Conservation (phyloP, 1,140 invertebrate genomes). For the Lordiphosa collinella region DNA sequence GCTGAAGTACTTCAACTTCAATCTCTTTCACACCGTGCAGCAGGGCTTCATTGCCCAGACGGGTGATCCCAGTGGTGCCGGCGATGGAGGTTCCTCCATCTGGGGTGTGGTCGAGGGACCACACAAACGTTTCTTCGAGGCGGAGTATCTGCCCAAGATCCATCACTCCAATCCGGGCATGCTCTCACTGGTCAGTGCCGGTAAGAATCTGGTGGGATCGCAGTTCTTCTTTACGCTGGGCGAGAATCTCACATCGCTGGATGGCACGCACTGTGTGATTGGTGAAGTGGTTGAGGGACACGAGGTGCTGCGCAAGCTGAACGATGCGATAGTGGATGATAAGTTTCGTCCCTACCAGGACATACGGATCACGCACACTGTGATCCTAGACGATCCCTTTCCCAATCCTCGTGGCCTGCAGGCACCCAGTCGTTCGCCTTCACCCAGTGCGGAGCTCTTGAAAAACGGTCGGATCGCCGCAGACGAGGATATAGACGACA, state of each 20-base stretch:
- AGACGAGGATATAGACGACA: slow-evolving; percentile 97
- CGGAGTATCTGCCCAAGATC: slow-evolving; percentile 93
- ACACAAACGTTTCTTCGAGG: slow-evolving; percentile 94
- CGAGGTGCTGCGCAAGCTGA: slow-evolving; percentile 93
- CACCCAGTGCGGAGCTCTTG: slow-evolving; percentile 88
- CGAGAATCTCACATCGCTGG: slow-evolving; percentile 93
- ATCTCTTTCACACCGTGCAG: slow-evolving; percentile 95
- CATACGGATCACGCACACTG: slow-evolving; percentile 98
- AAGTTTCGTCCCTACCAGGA: slow-evolving; percentile 96
- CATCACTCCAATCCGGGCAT: slow-evolving; percentile 93
- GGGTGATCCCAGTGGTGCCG: slow-evolving; percentile 96
- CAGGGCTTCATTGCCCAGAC: slow-evolving; percentile 98
- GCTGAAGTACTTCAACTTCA: slow-evolving; percentile 99
- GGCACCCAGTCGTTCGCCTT: slow-evolving; percentile 92
- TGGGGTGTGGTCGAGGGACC: slow-evolving; percentile 91
- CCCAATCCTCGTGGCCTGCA: slow-evolving; percentile 90
- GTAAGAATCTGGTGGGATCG: slow-evolving; percentile 95
- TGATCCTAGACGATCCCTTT: slow-evolving; percentile 97
- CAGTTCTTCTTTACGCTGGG: slow-evolving; percentile 98
- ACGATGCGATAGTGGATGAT: slow-evolving; percentile 96
- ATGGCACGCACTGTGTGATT: slow-evolving; percentile 97
- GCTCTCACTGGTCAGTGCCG: slow-evolving; percentile 97
- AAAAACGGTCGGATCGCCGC: slow-evolving; percentile 94
- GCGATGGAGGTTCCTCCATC: slow-evolving; percentile 94
- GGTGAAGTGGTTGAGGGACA: slow-evolving; percentile 95